Evolutionary conservation across 2,797 vertebrate genomes (phyloP).

Genomic region (Heteromormyrus szaboi): DNA sequence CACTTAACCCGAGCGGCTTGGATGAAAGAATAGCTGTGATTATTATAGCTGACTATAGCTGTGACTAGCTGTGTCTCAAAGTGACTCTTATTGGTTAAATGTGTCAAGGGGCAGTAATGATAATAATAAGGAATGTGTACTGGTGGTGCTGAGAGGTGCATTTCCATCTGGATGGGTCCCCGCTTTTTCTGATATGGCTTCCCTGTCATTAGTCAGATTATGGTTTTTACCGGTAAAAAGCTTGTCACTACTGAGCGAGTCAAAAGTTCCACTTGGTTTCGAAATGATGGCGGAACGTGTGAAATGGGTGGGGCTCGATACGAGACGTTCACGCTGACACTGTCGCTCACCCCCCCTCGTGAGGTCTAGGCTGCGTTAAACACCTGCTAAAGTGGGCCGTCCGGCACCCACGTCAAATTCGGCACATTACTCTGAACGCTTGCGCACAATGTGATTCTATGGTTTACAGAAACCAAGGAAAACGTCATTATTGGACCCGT

Average conservation of each 20-base stretch:
- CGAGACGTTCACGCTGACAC: neutral
- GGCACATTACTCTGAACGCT: neutral
- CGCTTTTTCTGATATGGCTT: neutral
- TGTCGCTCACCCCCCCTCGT: neutral
- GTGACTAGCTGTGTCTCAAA: neutral
- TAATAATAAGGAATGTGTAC: neutral
- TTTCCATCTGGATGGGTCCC: neutral
- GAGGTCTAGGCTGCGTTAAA: neutral
- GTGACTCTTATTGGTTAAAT: neutral
- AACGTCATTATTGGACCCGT: neutral
- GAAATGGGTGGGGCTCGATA: neutral
- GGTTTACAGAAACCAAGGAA: neutral
- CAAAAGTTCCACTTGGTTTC: neutral
- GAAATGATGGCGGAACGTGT: neutral
- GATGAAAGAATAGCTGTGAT: neutral
- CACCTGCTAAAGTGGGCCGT: neutral
- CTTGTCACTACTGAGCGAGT: neutral
- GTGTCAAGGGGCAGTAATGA: neutral
- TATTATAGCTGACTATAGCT: neutral
- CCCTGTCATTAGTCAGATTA: neutral
- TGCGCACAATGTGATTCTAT: neutral
- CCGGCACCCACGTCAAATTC: neutral
- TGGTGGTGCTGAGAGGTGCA: neutral
- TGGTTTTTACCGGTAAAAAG: neutral
- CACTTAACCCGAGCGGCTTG: neutral